Evolutionary conservation across 2,797 vertebrate genomes (phyloP), one percentile per base, ranked within the genome.

Genomic region (Cottoperca gobio): DNA sequence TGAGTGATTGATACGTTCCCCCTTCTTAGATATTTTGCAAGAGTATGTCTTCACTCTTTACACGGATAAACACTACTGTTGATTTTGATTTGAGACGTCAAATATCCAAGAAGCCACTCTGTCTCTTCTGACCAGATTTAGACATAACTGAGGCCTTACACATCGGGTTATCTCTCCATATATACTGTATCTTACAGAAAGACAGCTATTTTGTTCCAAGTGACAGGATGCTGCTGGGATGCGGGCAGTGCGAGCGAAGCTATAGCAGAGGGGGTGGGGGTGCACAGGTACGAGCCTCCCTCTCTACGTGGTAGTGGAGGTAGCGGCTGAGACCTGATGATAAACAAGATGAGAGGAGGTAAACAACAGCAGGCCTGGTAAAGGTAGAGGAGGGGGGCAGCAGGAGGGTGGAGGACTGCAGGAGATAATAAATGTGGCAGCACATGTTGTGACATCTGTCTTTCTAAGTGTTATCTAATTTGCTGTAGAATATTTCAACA

Each of bases 391-490:
- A 81, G 86, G 80, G 77, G 67, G 83, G 79, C 77, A 90, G 89
- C 91, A 90, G 93, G 88, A 88, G 91, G 93, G 82, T 86, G 87
- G 91, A 91, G 91, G 90, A 89, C 85, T 50, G 78, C 87, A 82
- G 84, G 82, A 90, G 88, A 91, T 91, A 93, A 92, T 93, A 91
- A 92, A 90, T 89, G 91, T 92, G 88, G 89, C 86, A 88, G 90
- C 94, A 95, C 94, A 95, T 95, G 95, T 94, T 95, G 91, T 94
- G 94, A 95, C 95, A 95, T 95, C 94, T 95, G 95, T 94, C 94
- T 93, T 91, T 94, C 84, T 94, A 94, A 94, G 94, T 94, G 94
- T 94, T 94, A 92, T 93, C 93, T 95, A 92, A 95, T 96, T 94
- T 95, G 92, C 91, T 82, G 89, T 83, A 72, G 92, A 92, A 94